Evolutionary conservation across 2,113 vertebrate species (phyloP).

Genomic region (Microcebus lehilahytsara): DNA sequence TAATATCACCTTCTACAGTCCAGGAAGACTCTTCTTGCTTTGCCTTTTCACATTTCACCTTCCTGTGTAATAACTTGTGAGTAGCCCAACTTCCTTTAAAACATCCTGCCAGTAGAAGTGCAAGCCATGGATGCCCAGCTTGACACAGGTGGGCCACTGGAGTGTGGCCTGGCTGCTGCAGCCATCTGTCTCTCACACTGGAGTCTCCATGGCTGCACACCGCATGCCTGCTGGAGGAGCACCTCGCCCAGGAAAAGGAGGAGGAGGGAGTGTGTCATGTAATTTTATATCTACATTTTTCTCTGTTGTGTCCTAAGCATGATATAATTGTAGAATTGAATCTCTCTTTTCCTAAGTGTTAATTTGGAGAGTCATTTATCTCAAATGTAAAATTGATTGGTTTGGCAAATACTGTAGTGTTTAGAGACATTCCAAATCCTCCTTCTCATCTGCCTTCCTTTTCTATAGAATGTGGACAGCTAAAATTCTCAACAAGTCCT

Average conservation of each 20-base stretch:
- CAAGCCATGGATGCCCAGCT: conserved; percentile 96
- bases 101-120: conserved; percentile 96
- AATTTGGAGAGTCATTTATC: background rate
- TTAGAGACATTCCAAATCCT: background rate
- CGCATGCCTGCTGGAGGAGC: conserved; percentile 72
- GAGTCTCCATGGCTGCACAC: conserved; percentile 94
- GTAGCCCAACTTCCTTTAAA: background rate
- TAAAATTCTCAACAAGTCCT: background rate
- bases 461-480: background rate
- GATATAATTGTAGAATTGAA: background rate
- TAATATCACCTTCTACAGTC: conserved; percentile 91
- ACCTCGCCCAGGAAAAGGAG: conserved; percentile 51
- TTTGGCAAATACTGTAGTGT: background rate
- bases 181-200: conserved; percentile 94
- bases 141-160: conserved; percentile 97
- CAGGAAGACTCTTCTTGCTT: conserved; percentile 90
- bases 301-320: background rate
- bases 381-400: background rate
- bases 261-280: background rate
- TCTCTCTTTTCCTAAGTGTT: background rate
- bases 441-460: background rate
- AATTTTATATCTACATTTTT: background rate
- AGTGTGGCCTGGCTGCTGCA: conserved; percentile 95
- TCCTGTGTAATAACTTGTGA: background rate
- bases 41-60: conserved; percentile 92